phyloP scores from a whole-genome alignment of 2,888 invertebrate species.

The Caenorhabditis macrosperma region DNA sequence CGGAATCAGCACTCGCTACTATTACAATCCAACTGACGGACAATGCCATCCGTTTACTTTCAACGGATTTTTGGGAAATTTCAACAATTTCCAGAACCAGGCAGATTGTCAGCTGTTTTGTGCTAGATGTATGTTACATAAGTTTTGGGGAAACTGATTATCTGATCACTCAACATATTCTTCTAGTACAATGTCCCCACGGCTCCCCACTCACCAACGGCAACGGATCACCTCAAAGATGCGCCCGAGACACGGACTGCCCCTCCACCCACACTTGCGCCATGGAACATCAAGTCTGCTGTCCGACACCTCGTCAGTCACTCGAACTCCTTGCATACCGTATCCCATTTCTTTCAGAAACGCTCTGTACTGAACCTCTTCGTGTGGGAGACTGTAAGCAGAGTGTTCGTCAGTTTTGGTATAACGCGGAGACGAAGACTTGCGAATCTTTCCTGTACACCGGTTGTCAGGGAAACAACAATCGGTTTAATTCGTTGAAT shows the following conservation, averaged over 20 bases:
- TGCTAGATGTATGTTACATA: no score
- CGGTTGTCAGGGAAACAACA: constrained; percentile 72
- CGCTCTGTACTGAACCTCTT: constrained; percentile 69
- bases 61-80: constrained; percentile 71
- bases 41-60: constrained; percentile 72
- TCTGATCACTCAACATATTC: background rate
- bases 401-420: constrained; percentile 70
- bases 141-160: constrained; percentile 25
- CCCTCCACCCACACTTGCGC: constrained; percentile 70
- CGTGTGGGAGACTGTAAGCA: constrained; percentile 72
- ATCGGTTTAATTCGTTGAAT: constrained; percentile 68
- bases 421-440: constrained; percentile 66
- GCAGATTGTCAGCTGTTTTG: constrained; percentile 72
- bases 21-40: constrained; percentile 70
- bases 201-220: constrained; percentile 69
- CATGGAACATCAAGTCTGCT: constrained; percentile 70
- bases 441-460: constrained; percentile 69
- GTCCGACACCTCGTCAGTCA: constrained; percentile 68
- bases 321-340: background rate
- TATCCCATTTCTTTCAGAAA: constrained; percentile 59
- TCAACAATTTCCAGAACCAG: constrained; percentile 71
- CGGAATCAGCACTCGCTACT: constrained; percentile 68
- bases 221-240: constrained; percentile 68
- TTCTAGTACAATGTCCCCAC: constrained; percentile 61
- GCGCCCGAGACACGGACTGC: constrained; percentile 68